Evolutionary conservation across 2,888 invertebrate genomes (phyloP), one percentile per base, ranked within the genome.

Genomic region (Chymomyza procnemis): DNA sequence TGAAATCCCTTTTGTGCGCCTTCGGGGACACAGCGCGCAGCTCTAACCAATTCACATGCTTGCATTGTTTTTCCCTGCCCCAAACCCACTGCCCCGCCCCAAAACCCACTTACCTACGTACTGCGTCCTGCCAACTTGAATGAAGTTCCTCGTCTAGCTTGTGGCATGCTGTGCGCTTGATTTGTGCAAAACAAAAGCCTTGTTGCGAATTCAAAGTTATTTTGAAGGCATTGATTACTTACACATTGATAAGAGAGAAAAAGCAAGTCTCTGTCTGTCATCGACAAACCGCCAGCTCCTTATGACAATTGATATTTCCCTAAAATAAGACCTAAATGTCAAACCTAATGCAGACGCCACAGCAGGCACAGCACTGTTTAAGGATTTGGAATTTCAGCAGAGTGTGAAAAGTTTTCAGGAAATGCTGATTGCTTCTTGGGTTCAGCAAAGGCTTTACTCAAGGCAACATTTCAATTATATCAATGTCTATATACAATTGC

Each of bases 161-260:
- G 22, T n/a, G 30, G 8, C 48, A 22, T 34, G 16, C 48, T 18
- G 18, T 18, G 52, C 73, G 69, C 74, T 70, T 64, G 80, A 80
- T 69, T 80, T 80, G 75, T 67, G 58, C 71, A 70, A 80, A 80
- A 80, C 83, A 80, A 80, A 80, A 78, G 80, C 80, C 80, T 62
- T 71, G 80, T 71, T 82, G 74, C 54, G 74, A 76, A 70, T 80
- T 73, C 74, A 56, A 80, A 82, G 80, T 78, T 80, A 82, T 80
- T n/a, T 80, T 76, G 71, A 80, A 76, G 80, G 83, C 83, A 80
- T 80, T 80, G 80, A 80, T 82, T 82, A 82, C 78, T 82, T 82
- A 82, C 78, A 73, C 71, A 82, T 80, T 75, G 80, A 78, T 75
- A 66, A 63, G 55, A 22, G 58, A 48, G 3, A 61, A 66, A 54